Evolutionary conservation across 2,113 vertebrate genomes (phyloP).

Genomic region (Channa maculata): DNA sequence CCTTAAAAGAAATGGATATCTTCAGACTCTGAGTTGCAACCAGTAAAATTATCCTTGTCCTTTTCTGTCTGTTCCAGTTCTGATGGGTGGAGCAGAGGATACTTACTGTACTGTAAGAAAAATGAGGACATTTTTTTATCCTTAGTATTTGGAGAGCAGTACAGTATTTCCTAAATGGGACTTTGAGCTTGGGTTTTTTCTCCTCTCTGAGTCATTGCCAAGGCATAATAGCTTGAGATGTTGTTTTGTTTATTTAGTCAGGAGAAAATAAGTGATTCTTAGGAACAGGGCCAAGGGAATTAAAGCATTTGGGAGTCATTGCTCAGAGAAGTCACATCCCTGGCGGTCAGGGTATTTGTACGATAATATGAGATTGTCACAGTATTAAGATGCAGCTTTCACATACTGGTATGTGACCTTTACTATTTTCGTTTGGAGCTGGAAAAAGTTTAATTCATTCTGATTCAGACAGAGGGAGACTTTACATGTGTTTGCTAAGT

Average conservation of each 20-base stretch:
- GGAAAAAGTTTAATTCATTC: conserved; percentile 3
- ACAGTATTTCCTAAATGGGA: conserved; percentile 39
- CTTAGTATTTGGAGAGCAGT: conserved; percentile 24
- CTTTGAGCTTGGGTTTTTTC: conserved; percentile 37
- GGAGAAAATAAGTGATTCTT: conserved; percentile 59
- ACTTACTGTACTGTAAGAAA: not conserved
- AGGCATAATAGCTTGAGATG: conserved; percentile 52
- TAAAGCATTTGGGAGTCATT: conserved; percentile 50
- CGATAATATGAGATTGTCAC: conserved; percentile 45
- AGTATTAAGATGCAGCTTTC: conserved; percentile 11
- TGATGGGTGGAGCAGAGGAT: conserved; percentile 22
- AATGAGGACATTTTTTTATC: conserved; percentile 29
- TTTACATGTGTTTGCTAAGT: not conserved
- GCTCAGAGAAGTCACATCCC: conserved; percentile 40
- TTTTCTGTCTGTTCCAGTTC: not conserved
- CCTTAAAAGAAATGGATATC: not conserved
- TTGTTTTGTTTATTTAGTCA: conserved; percentile 68
- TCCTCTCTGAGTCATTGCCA: conserved; percentile 49
- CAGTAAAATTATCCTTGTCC: not conserved
- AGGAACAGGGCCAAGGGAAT: conserved; percentile 56
- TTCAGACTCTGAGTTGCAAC: not conserved
- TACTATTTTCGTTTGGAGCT: conserved; percentile 10
- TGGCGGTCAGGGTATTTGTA: conserved; percentile 40
- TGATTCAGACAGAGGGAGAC: not conserved
- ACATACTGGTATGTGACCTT: conserved; percentile 51